These are phyloP conservation scores for Caretta caretta DNA, from an alignment of 2,113 vertebrate genomes.

Conservation along the genomic window DNA sequence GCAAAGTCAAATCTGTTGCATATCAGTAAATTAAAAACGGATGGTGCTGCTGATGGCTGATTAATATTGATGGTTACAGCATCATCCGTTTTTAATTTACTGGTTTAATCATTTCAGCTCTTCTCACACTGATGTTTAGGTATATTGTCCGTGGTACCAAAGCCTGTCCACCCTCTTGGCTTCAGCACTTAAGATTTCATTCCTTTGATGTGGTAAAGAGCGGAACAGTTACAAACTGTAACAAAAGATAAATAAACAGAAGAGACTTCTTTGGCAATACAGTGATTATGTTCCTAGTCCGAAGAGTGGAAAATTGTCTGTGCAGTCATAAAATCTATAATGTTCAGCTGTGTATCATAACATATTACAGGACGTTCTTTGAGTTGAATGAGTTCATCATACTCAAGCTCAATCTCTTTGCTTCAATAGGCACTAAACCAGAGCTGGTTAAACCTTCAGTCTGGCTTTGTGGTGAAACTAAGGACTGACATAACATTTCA, in stretches of 20 bases:
- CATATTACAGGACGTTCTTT: neutral
- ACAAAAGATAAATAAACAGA: neutral
- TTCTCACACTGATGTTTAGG: neutral
- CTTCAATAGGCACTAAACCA: rapidly evolving
- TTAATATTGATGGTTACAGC: rapidly evolving
- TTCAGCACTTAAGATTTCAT: neutral
- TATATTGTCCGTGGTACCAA: rapidly evolving
- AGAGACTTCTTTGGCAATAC: neutral
- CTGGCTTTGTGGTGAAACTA: neutral
- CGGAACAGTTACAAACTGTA: neutral
- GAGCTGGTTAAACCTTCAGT: rapidly evolving
- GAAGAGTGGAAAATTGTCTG: neutral
- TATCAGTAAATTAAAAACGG: neutral
- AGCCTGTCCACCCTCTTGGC: neutral
- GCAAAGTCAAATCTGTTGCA: rapidly evolving
- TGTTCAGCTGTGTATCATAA: rapidly evolving
- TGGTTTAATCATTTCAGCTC: rapidly evolving
- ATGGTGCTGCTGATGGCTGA: neutral
- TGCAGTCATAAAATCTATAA: neutral
- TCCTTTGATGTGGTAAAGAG: neutral
- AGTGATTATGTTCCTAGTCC: neutral
- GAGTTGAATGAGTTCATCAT: neutral
- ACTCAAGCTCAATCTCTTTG: neutral
- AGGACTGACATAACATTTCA: rapidly evolving
- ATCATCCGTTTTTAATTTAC: neutral